phyloP scores from a whole-genome alignment of 1,140 invertebrate genomes.

The Ylistrum balloti region DNA sequence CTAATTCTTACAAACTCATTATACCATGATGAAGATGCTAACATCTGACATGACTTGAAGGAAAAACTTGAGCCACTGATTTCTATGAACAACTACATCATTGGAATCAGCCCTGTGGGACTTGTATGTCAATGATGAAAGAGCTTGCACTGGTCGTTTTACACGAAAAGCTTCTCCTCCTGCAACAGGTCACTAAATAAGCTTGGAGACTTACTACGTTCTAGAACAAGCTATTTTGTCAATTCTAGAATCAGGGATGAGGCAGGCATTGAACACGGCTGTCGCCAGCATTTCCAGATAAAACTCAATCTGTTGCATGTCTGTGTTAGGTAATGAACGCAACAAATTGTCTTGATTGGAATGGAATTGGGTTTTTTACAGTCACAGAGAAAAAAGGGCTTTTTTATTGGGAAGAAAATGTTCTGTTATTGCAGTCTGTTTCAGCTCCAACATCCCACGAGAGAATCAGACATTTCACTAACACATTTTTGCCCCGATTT shows the following conservation, averaged over 20 bases:
- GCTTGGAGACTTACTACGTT: not conserved
- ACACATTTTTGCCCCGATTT: too few relatives aligned
- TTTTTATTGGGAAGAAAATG: not conserved
- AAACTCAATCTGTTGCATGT: constrained; percentile 26
- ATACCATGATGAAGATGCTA: not conserved
- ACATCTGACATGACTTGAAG: not conserved
- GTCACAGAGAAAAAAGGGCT: not conserved
- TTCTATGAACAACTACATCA: not conserved
- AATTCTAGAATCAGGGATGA: not conserved
- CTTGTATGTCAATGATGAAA: constrained; percentile 34
- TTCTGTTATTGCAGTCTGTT: not conserved
- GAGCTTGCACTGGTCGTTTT: not conserved
- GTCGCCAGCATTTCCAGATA: constrained; percentile 10
- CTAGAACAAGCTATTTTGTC: constrained; percentile 19
- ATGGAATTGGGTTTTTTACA: constrained; percentile 38
- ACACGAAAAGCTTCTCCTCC: not conserved
- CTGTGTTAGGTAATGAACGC: not conserved
- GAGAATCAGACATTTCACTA: too few relatives aligned
- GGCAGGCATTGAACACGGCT: not conserved
- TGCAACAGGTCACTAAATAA: not conserved
- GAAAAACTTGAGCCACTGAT: not conserved
- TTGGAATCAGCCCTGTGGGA: not conserved
- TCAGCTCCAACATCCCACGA: not conserved
- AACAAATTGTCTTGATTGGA: constrained; percentile 35
- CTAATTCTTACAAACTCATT: not conserved